Evolutionary conservation across 2,888 invertebrate genomes (phyloP), one percentile per base, ranked within the genome.

Genomic region (Chalcis sispes): DNA sequence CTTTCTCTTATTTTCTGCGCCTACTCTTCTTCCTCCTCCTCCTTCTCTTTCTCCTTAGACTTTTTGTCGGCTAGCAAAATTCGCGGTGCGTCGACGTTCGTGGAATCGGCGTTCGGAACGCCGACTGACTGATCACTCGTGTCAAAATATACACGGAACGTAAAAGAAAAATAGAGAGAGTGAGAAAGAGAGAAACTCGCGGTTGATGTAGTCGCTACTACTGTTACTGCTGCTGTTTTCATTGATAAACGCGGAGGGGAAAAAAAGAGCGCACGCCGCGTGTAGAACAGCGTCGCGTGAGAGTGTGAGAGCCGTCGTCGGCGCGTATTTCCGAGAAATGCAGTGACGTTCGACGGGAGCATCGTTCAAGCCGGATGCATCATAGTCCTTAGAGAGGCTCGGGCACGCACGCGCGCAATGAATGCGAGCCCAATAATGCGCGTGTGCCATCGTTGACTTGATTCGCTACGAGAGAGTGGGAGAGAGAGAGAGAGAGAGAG

Each of bases 241-340:
- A 72, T 72, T 64, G 72, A 72, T 46, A 72, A 72, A 64, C 48
- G 25, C 36, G n/a, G 29, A 10, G 48, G 4, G 3, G n/a, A 46
- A 25, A 27, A 27, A 13, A 48, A n/a, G 48, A 59, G 46, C 15
- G 46, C 20, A 46, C 46, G 46, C 4, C 36, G 4, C 15, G 64
- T 25, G 50, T 27, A 5, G 29, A 18, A 42, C 3, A 15, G 1
- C 50, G 64, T 20, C n/a, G n/a, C 18, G 7, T n/a, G 10, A n/a
- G 27, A 8, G 46, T 18, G 48, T 13, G 20, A 42, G 8, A 42
- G 2, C 42, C 8, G 20, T 27, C 36, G 29, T 25, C n/a, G 54
- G 27, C 54, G 32, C 20, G 48, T 23, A 42, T 59, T 73, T 73
- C 73, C 61, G 54, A 73, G 73, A 67, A 73, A 32, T 73, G 73